Evolutionary conservation across 2,888 invertebrate species (phyloP).

Genomic region (Gortyna flavago): DNA sequence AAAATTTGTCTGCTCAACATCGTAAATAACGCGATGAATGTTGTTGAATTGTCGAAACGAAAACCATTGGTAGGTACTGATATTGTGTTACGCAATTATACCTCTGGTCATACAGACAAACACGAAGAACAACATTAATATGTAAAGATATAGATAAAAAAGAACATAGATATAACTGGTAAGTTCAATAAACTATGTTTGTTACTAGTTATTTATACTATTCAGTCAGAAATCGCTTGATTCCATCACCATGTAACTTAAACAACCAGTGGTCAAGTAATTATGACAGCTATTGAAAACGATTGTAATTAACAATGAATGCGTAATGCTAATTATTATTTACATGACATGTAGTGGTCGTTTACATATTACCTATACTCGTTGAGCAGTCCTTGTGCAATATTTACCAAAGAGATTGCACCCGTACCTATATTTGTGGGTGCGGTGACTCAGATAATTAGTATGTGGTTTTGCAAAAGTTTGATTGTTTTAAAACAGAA

Average conservation of each 20-base stretch:
- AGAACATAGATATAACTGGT: too few species aligned
- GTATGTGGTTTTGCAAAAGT: constrained; percentile 10
- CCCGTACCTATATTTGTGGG: constrained; percentile 20
- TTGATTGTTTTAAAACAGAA: neutral
- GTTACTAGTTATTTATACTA: neutral
- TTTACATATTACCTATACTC: constrained; percentile 25
- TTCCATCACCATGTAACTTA: constrained; percentile 34
- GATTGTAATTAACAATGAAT: constrained; percentile 37
- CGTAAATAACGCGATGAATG: neutral
- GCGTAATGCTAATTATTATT: constrained; percentile 30
- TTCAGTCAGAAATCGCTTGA: constrained; percentile 7
- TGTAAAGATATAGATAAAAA: neutral
- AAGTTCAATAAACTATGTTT: neutral
- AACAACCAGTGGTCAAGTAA: constrained; percentile 13
- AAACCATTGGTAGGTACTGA: neutral
- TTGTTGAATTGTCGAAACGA: neutral
- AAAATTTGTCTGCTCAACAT: neutral
- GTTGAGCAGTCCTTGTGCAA: constrained; percentile 35
- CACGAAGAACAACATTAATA: neutral
- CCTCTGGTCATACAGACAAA: neutral
- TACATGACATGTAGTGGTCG: constrained; percentile 18
- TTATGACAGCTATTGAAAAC: constrained; percentile 27
- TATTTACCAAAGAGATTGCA: constrained; percentile 44
- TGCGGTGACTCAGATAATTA: constrained; percentile 31
- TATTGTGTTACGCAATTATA: too few species aligned